Percentiles rank a stretch among this genome's conserved stretches.
These are phyloP conservation scores for Gambusia holbrooki DNA, from an alignment of 2,113 vertebrate genomes.

Conservation along the genomic window DNA sequence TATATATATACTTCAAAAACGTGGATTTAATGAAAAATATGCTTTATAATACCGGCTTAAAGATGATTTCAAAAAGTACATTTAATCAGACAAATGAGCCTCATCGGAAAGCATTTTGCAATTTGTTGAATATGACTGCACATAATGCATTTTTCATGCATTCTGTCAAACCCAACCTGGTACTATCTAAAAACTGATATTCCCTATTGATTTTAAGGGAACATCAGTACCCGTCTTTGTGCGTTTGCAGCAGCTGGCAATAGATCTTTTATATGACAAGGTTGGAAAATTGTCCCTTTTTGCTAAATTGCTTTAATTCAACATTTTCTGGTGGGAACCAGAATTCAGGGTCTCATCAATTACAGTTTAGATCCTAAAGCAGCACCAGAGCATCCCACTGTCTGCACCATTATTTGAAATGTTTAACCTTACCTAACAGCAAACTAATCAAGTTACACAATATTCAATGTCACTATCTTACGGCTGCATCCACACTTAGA, in stretches of 20 bases:
- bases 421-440: too few species aligned
- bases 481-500: not conserved
- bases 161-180: not conserved
- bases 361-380: not conserved
- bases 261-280: not conserved
- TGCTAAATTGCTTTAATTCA: not conserved
- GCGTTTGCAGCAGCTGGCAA: not conserved
- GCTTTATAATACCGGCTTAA: too few species aligned
- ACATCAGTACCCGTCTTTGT: not conserved
- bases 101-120: too few species aligned
- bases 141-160: not conserved
- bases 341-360: not conserved
- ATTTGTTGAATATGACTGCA: too few species aligned
- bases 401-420: not conserved
- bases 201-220: not conserved
- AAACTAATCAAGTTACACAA: too few species aligned
- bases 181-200: not conserved
- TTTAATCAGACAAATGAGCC: too few species aligned
- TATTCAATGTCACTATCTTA: not conserved
- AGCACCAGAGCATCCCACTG: not conserved
- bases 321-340: not conserved
- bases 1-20: too few species aligned
- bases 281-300: not conserved
- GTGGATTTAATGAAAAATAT: too few species aligned
- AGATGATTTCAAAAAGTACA: too few species aligned